These are phyloP conservation scores for Eulemur rubriventer DNA, from an alignment of 2,797 vertebrate genomes.

Conservation along the genomic window DNA sequence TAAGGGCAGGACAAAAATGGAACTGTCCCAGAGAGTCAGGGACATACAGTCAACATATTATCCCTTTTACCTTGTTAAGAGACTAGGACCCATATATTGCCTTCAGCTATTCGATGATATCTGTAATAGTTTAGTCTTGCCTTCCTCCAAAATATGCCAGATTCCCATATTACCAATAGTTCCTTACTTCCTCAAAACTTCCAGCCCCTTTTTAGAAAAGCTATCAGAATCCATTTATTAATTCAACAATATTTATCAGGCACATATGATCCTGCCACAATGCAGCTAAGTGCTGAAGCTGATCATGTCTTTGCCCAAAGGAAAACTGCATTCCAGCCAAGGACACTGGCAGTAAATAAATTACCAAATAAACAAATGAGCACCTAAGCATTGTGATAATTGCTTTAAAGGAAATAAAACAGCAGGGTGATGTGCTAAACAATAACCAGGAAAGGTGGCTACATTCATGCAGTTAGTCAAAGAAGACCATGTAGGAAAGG, in stretches of 20 bases:
- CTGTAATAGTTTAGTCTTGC: not conserved
- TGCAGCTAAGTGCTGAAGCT: not conserved
- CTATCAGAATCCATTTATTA: slow-evolving; percentile 11
- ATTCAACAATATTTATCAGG: not conserved
- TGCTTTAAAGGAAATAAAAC: not conserved
- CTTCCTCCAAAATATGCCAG: not conserved
- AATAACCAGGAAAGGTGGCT: not conserved
- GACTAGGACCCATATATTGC: not conserved
- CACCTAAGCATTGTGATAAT: not conserved
- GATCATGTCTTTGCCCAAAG: not conserved
- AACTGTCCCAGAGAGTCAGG: not conserved
- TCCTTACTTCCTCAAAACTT: not conserved
- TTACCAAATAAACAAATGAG: not conserved
- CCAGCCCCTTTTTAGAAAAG: not conserved
- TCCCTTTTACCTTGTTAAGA: not conserved
- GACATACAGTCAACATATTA: not conserved
- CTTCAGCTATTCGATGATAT: not conserved
- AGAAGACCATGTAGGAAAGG: not conserved
- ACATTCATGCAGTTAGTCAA: not conserved
- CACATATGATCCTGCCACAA: not conserved
- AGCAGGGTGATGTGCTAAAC: not conserved
- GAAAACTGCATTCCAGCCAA: not conserved
- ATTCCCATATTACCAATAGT: not conserved
- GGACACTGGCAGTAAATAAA: not conserved
- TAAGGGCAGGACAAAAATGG: not conserved